phyloP scores from a whole-genome alignment of 2,113 vertebrate genomes.

The Arothron firmamentum region DNA sequence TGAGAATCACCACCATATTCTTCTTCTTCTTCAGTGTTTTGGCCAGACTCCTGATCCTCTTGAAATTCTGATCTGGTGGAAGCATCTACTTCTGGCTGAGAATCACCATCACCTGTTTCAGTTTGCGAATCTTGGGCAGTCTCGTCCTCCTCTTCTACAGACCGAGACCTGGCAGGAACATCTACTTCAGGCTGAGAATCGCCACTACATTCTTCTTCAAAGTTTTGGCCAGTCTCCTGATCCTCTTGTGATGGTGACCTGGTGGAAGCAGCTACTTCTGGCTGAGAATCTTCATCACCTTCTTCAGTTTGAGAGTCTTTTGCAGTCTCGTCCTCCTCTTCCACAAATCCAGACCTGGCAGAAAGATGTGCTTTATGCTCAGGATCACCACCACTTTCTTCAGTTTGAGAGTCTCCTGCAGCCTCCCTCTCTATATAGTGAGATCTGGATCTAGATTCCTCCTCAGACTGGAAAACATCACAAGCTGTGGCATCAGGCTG shows the following conservation, averaged over 20 bases:
- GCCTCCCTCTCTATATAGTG: background rate
- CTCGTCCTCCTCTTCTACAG: background rate
- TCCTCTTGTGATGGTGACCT: background rate
- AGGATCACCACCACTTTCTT: background rate
- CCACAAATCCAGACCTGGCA: background rate
- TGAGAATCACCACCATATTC: background rate
- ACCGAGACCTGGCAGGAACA: too few relatives aligned
- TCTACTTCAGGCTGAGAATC: background rate
- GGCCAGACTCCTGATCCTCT: background rate
- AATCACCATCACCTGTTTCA: background rate
- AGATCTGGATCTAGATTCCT: background rate
- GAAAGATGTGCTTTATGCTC: background rate
- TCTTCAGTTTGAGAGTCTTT: slow-evolving; percentile 4
- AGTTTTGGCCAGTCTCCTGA: background rate
- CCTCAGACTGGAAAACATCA: slow-evolving; percentile 13
- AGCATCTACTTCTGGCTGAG: background rate
- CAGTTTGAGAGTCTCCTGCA: background rate
- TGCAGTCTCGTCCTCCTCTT: background rate
- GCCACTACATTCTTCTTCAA: background rate
- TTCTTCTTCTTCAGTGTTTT: background rate
- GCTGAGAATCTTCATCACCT: background rate
- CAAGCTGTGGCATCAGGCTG: slow-evolving; percentile 27
- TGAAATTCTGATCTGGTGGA: background rate
- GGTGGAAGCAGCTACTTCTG: background rate
- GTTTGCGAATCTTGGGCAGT: slow-evolving; percentile 2